Evolutionary conservation across 37 sponge, comb jelly and placozoan species (phyloP).

Genomic region (Lycopodina hypogea): DNA sequence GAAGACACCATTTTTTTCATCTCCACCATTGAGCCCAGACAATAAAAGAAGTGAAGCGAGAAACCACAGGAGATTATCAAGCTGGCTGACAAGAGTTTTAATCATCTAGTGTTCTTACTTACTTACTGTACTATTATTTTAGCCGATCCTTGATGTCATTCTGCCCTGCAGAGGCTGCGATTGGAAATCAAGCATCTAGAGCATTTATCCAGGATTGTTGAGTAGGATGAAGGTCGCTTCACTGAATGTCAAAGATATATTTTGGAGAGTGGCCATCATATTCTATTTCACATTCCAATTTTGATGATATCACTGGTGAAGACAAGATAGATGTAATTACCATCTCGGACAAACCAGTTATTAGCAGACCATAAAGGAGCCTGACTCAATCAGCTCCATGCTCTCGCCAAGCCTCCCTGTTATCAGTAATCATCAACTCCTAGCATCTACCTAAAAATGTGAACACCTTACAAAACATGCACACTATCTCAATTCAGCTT

Average conservation of each 20-base stretch:
- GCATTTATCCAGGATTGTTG: too few relatives aligned
- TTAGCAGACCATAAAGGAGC: slow-evolving; percentile 11
- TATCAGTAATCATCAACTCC: neutral
- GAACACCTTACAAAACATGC: slow-evolving; percentile 33
- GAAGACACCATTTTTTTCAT: slow-evolving; percentile 1
- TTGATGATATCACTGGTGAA: slow-evolving; percentile 30
- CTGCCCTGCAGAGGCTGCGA: neutral
- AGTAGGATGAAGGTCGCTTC: too few relatives aligned
- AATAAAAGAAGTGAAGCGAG: neutral
- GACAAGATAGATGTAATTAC: slow-evolving; percentile 94
- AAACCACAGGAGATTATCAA: too few relatives aligned
- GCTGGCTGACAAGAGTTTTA: slow-evolving; percentile 9
- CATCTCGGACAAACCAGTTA: slow-evolving; percentile 37
- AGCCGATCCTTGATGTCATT: neutral
- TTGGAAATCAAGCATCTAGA: too few relatives aligned
- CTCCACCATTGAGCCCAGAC: slow-evolving; percentile 27
- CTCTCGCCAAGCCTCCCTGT: slow-evolving; percentile 52
- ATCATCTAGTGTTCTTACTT: slow-evolving; percentile 20
- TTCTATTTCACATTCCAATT: too few relatives aligned
- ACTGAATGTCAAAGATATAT: too few relatives aligned
- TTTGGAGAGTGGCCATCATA: too few relatives aligned
- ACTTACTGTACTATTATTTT: neutral
- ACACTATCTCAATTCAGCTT: slow-evolving; percentile 33
- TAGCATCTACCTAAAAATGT: slow-evolving; percentile 21
- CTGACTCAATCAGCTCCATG: slow-evolving; percentile 56